Evolutionary conservation across 2,113 vertebrate species (phyloP).

Genomic region (Gnathonemus longibarbis): DNA sequence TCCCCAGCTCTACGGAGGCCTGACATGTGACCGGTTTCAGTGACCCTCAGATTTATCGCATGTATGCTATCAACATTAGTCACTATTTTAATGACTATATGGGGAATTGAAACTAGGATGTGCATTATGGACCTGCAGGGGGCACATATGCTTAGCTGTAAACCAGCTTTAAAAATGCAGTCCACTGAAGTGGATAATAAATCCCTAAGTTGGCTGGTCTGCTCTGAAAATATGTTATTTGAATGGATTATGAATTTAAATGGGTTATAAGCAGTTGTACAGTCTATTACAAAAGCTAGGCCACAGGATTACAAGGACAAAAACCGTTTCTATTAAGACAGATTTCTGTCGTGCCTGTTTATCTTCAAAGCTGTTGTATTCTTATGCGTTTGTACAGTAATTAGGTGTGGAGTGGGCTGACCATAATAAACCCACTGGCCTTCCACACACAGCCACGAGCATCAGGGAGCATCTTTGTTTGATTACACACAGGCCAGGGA

Average conservation of each 20-base stretch:
- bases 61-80: background rate
- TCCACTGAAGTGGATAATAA: background rate
- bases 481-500: background rate
- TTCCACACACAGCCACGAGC: background rate
- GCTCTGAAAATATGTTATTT: background rate
- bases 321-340: background rate
- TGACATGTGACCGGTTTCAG: too few relatives aligned
- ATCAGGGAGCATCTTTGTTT: background rate
- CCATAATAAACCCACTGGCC: background rate
- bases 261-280: background rate
- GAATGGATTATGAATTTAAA: background rate
- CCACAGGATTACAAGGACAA: background rate
- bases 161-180: background rate
- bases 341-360: background rate
- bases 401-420: background rate
- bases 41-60: background rate
- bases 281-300: background rate
- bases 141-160: background rate
- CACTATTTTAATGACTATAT: background rate
- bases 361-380: background rate
- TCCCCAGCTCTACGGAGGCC: background rate
- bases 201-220: background rate
- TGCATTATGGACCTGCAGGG: background rate
- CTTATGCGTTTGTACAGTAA: background rate
- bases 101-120: background rate